These are phyloP conservation scores for Empidonax traillii DNA, from an alignment of 2,113 vertebrate genomes.

Conservation along the genomic window DNA sequence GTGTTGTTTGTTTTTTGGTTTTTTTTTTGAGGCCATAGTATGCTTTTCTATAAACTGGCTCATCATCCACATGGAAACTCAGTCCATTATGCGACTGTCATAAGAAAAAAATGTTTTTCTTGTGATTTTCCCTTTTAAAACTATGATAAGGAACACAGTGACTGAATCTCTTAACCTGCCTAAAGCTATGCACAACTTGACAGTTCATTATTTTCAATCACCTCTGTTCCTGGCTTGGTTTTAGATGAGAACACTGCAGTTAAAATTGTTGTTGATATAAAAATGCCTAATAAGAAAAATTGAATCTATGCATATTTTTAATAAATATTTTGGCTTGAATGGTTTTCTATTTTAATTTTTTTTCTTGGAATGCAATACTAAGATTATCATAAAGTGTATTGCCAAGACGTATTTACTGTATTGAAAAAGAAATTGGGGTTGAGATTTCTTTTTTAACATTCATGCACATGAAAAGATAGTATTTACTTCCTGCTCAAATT, in stretches of 20 bases:
- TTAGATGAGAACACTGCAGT: neutral
- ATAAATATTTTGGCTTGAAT: neutral
- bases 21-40: neutral
- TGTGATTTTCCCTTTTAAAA: neutral
- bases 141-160: neutral
- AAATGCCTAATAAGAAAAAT: neutral
- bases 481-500: neutral
- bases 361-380: neutral
- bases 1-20: neutral
- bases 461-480: neutral
- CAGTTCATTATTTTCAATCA: neutral
- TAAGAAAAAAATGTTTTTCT: neutral
- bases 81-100: neutral
- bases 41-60: constrained; percentile 36
- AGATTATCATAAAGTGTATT: neutral
- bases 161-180: neutral
- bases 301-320: neutral
- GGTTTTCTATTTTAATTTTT: neutral
- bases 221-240: neutral
- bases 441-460: neutral
- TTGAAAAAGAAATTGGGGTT: neutral
- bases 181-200: neutral
- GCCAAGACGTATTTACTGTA: neutral
- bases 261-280: neutral
- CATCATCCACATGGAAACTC: constrained; percentile 1